Conservation (phyloP, 2,888 invertebrate species). For the Carabus problematicus region DNA sequence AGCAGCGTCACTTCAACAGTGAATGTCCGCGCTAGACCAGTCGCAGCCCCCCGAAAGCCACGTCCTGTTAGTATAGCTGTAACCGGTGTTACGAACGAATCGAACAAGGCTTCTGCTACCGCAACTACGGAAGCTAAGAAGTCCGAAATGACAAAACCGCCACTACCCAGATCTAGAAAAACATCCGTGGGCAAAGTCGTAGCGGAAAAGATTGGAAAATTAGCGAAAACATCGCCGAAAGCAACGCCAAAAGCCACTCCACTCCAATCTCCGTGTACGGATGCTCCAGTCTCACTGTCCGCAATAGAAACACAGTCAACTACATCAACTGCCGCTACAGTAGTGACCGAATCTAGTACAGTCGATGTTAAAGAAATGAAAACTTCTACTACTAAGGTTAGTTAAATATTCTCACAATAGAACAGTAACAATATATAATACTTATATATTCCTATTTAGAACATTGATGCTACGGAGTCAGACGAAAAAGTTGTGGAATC, state of each 20-base stretch:
- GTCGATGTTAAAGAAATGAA: constrained; percentile 18
- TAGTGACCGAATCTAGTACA: neutral
- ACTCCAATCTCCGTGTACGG: constrained; percentile 32
- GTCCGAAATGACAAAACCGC: constrained; percentile 60
- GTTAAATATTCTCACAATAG: no score
- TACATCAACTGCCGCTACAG: no score
- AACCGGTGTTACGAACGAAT: constrained; percentile 73
- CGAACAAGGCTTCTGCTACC: constrained; percentile 47
- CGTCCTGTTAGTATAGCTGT: constrained; percentile 85
- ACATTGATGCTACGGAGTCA: neutral
- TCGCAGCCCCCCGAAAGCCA: constrained; percentile 72
- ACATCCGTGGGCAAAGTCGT: constrained; percentile 54
- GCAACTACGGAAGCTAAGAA: constrained; percentile 44
- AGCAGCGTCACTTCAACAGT: constrained; percentile 66
- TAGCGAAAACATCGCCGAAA: constrained; percentile 45
- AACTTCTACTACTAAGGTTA: neutral
- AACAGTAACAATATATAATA: no score
- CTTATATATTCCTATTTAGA: no score
- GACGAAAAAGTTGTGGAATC: neutral
- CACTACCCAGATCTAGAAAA: constrained; percentile 59
- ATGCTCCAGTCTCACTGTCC: constrained; percentile 15
- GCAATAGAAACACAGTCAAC: neutral
- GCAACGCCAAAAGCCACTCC: constrained; percentile 34
- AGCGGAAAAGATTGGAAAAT: constrained; percentile 43
- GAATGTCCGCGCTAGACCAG: constrained; percentile 67